Conservation (phyloP, 92 coral and sea anemone species). For the Umimayanthus chanpuru region DNA sequence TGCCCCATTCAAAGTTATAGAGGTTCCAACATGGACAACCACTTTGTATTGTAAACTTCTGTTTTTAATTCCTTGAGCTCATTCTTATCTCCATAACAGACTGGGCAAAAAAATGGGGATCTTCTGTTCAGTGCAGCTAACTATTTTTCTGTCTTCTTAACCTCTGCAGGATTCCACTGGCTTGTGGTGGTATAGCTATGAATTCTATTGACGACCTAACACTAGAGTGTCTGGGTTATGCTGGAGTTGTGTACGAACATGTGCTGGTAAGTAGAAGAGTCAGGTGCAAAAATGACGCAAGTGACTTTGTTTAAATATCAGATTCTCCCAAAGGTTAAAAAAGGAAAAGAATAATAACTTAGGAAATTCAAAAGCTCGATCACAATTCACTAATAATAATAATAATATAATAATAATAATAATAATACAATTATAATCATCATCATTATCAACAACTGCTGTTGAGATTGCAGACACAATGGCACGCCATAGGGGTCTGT, state of each 20-base stretch:
- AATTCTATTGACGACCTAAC: conserved; percentile 93
- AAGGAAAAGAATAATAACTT: no score
- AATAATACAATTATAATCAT: no score
- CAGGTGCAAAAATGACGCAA: no score
- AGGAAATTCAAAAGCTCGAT: no score
- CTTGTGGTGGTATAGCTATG: conserved; percentile 98
- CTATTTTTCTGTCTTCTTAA: neutral
- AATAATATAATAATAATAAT: no score
- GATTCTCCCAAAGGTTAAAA: no score
- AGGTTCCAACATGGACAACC: neutral
- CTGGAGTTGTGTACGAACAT: conserved; percentile 96
- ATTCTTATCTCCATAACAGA: neutral
- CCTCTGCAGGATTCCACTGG: conserved; percentile 77
- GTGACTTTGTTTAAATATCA: no score
- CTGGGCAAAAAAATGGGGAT: neutral
- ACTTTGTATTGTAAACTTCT: neutral
- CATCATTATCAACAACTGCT: no score
- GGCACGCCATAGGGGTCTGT: no score
- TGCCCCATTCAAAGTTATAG: neutral
- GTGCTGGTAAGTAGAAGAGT: conserved; percentile 78
- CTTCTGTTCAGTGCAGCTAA: neutral
- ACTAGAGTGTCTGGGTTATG: conserved; percentile 86
- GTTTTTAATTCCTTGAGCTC: no score
- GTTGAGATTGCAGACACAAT: no score
- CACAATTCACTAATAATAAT: no score